phyloP scores from a whole-genome alignment of 1,140 invertebrate genomes.

The Parapsyche elsis region DNA sequence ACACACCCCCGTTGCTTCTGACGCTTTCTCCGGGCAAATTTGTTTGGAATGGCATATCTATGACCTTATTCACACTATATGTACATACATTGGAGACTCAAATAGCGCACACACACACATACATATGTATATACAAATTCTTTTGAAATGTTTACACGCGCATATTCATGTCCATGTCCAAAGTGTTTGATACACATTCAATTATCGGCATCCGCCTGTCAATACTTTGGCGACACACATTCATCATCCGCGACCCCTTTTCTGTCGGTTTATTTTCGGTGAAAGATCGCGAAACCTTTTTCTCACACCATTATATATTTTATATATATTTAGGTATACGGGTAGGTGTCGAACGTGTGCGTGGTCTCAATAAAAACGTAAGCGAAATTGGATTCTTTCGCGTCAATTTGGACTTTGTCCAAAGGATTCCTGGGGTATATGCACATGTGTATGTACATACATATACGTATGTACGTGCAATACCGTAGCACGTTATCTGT shows the following conservation, averaged over 20 bases:
- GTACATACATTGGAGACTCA: too few species aligned
- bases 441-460: too few species aligned
- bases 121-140: background rate
- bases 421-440: background rate
- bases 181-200: background rate
- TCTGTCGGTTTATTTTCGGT: background rate
- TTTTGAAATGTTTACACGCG: too few species aligned
- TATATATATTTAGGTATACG: too few species aligned
- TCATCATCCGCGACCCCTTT: slow-evolving; percentile 13
- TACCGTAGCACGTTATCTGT: too few species aligned
- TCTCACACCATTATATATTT: too few species aligned
- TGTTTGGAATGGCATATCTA: too few species aligned
- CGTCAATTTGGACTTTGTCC: slow-evolving; percentile 11
- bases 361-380: background rate
- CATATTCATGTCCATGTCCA: too few species aligned
- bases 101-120: background rate
- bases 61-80: too few species aligned
- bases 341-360: background rate
- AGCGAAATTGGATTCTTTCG: slow-evolving; percentile 4
- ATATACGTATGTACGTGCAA: too few species aligned
- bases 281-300: background rate
- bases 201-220: slow-evolving; percentile 31
- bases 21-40: too few species aligned
- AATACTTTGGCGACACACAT: slow-evolving; percentile 9
- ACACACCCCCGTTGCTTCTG: too few species aligned